Base-by-base conservation (phyloP, 2,113 vertebrate genomes). In the Orthochromis indermauri region DNA sequence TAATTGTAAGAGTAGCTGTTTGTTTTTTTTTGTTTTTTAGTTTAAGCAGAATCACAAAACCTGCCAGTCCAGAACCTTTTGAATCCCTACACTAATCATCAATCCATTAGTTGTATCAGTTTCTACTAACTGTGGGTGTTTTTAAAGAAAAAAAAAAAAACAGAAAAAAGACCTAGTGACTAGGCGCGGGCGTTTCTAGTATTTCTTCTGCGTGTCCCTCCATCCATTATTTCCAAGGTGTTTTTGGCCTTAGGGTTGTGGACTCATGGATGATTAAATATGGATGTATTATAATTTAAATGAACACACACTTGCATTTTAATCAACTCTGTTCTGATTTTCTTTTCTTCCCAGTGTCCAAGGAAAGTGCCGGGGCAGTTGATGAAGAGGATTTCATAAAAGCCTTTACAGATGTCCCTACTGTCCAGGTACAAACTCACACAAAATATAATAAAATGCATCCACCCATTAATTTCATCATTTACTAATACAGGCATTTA, bases 351-450 rank as follows among this genome's bases (percentile, higher is more conserved):
- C 13, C 92, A 99, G 98, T 94, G 71, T 96, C 97, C 66, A 99
- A 99, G 95, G 98, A 99, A 90, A 97, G 97, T 89, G 97, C 97
- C 1, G 98, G 98, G 49, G 98, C 91, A 28, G 93, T 99, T 81
- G 98, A 99, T 95, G 98, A 99, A 87, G 98, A 99, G 78, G 98
- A 99, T 94, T 99, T 99, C 90, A 96, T 97, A 91, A 98, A 97
- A 94, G 96, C 97, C 10, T 99, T 99, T 95, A 98, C 98, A 86
- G 98, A 99, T 88, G 98, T 99, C 85, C 98, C 98, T 89, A 90
- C 97, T 94, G 96, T 99, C 90, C 98, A 99, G 97, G 98, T 99
- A 88, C 80, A 68, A 66, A 5, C 3, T 21, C 16, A 61, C 45
- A 61, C 55, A 73, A 66, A 51, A 7, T 51, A 66, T n/a, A 81